A percentile compares a stretch with the other conserved stretches of the same genome.
These are phyloP conservation scores for Lophius americanus DNA, from an alignment of 2,797 vertebrate species.

Conservation along the genomic window DNA sequence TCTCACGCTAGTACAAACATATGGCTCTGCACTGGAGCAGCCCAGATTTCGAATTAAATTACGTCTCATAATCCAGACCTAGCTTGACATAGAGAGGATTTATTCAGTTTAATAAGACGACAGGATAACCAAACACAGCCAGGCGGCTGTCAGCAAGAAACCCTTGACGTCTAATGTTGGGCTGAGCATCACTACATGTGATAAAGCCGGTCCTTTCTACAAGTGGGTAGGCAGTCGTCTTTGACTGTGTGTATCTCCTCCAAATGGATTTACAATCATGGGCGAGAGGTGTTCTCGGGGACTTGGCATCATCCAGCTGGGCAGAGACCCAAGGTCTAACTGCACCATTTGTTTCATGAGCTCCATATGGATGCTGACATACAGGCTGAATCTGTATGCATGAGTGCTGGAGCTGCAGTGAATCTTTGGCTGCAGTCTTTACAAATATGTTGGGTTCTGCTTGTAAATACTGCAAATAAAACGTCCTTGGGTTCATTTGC, in stretches of 20 bases:
- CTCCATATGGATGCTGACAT: constrained; percentile 13
- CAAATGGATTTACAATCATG: constrained; percentile 67
- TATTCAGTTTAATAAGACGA: constrained; percentile 71
- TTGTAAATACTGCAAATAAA: constrained; percentile 25
- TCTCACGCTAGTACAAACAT: constrained; percentile 24
- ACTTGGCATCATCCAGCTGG: constrained; percentile 28
- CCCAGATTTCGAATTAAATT: constrained; percentile 72
- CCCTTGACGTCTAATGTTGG: constrained; percentile 73
- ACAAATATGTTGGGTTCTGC: constrained; percentile 18
- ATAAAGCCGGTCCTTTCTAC: constrained; percentile 68
- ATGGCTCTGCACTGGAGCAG: constrained; percentile 27
- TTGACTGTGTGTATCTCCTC: constrained; percentile 46
- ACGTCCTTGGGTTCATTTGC: constrained; percentile 7
- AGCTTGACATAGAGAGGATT: constrained; percentile 68
- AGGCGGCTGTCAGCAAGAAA: constrained; percentile 68
- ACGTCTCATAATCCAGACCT: constrained; percentile 74
- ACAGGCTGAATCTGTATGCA: constrained; percentile 31
- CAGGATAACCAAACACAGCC: constrained; percentile 62
- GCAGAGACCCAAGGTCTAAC: constrained; percentile 28
- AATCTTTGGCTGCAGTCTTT: constrained; percentile 5
- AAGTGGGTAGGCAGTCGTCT: constrained; percentile 57
- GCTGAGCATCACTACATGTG: constrained; percentile 62
- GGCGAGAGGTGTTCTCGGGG: constrained; percentile 34
- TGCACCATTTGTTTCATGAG: constrained; percentile 30
- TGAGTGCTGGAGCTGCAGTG: background rate